Base-by-base conservation (phyloP, 2,113 vertebrate species). In the Rhombomys opimus region DNA sequence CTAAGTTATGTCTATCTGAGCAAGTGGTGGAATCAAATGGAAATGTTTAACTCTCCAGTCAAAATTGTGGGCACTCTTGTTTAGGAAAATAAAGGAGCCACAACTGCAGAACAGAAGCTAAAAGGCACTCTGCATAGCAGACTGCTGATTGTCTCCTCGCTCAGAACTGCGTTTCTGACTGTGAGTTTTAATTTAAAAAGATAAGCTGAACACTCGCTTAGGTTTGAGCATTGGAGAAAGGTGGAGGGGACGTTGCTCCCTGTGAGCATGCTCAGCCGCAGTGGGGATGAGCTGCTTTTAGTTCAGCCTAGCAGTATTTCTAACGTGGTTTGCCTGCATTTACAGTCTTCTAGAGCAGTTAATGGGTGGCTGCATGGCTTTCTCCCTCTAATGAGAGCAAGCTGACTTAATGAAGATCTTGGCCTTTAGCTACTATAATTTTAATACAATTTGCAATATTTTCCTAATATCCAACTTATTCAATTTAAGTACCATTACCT, bases 101-200 rank as follows among this genome's bases (percentile, higher is more conserved):
- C 23, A 77, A 78, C 52, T 41, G 25, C 76, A 87, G 87, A 94
- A 85, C 10, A 85, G 90, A 90, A 96, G 92, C 17, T 81, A 68
- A 75, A 80, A 87, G 57, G 22, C 72, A 65, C 25, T 63, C 89
- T 57, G 67, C 9, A 32, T 67, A 7, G 41, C 30, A 85, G 38
- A 41, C 54, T 57, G 76, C 46, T 88, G 35, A 87, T 90, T 94
- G 80, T 59, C 67, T 93, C 46, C 89, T 50, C 84, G 38, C 22
- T 70, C 57, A 70, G 93, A 65, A 97, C 2, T 91, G 0, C 85
- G 54, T 87, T 92, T 97, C 30, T 90, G 30, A 97, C 73, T 88
- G 94, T 95, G 73, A 80, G 61, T 86, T 96, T 98, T 97, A 93
- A 94, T 97, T 97, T 93, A 95, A 95, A 96, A 70, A 88, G 90